Conservation (phyloP, 2,888 invertebrate species). For the Nemoura dubitans region DNA sequence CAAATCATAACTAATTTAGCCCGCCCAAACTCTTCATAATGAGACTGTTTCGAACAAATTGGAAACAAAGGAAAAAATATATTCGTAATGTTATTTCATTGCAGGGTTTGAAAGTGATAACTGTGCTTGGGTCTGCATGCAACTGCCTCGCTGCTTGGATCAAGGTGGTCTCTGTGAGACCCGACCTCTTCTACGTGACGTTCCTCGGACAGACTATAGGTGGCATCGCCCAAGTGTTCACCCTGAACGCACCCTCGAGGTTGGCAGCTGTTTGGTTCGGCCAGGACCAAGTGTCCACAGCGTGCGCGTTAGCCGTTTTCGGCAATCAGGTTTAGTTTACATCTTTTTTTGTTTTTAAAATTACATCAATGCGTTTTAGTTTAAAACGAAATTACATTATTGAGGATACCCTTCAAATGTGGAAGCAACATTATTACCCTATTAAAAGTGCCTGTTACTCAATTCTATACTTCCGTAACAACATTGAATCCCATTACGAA, state of each 20-base stretch:
- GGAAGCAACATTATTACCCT: too few species aligned
- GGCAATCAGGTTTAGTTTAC: conserved; percentile 62
- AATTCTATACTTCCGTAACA: too few species aligned
- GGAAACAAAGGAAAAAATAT: too few species aligned
- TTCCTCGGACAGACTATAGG: conserved; percentile 90
- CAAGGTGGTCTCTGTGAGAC: conserved; percentile 78
- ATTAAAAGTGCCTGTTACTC: too few species aligned
- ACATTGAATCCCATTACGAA: too few species aligned
- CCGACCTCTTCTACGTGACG: conserved; percentile 86
- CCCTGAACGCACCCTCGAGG: conserved; percentile 80
- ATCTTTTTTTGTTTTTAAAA: neutral
- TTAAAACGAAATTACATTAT: too few species aligned
- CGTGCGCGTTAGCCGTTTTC: conserved; percentile 88
- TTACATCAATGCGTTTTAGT: neutral
- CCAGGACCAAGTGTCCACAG: conserved; percentile 93
- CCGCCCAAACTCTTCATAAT: too few species aligned
- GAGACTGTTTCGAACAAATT: too few species aligned
- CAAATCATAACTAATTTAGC: too few species aligned
- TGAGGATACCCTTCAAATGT: too few species aligned
- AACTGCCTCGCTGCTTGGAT: conserved; percentile 69
- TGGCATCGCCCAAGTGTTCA: conserved; percentile 78
- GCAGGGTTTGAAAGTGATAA: conserved; percentile 53
- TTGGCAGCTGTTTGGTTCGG: conserved; percentile 99
- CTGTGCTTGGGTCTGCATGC: conserved; percentile 65
- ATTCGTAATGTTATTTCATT: too few species aligned